Evolutionary conservation across 1,140 invertebrate species (phyloP), one percentile per base, ranked within the genome.

Genomic region (Solenopsis invicta): DNA sequence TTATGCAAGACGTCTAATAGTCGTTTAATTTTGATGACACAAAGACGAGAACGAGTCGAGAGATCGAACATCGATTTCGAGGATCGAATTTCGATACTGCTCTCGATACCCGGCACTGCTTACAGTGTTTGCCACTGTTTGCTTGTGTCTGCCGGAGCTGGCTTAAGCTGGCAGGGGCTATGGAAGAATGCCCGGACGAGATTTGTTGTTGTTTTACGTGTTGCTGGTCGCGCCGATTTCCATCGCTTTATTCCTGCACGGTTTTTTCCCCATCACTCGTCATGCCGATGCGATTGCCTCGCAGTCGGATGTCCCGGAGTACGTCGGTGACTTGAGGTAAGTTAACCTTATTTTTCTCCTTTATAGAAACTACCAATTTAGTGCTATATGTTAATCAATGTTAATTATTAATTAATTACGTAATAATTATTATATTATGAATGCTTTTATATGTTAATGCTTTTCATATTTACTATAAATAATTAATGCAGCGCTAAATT

Each of bases 191-290:
- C 8, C 41, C 62, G 71, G 13, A 81, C 72, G 61, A 34, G 91
- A 52, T 85, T 41, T 64, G 61, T 69, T 88, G 62, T 85, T 93
- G 18, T 82, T 90, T 71, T 94, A 94, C 72, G 56, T 92, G 5
- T 54, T 93, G 21, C 54, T 93, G 18, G n/a, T 93, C 24, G 82
- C 90, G 45, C 72, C 92, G 24, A 90, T 93, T 85, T 92, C 92
- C 3, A 92, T 96, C 16, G 85, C 93, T 45, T 88, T 97, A 37
- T 97, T 96, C 92, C 90, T 97, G 10, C 96, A 96, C 93, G 96
- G 96, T 72, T 97, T 96, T 93, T 96, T 97, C 86, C 96, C 96
- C 66, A 86, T 96, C 37, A 95, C 96, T 90, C 95, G 96, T 91
- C 94, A 95, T 92, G 93, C 95, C 82, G 95, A 94, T 67, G 93